Percentiles rank a stretch among this genome's conserved stretches.
Conservation (phyloP, 2,797 vertebrate genomes). For the Anolis apletophallus region DNA sequence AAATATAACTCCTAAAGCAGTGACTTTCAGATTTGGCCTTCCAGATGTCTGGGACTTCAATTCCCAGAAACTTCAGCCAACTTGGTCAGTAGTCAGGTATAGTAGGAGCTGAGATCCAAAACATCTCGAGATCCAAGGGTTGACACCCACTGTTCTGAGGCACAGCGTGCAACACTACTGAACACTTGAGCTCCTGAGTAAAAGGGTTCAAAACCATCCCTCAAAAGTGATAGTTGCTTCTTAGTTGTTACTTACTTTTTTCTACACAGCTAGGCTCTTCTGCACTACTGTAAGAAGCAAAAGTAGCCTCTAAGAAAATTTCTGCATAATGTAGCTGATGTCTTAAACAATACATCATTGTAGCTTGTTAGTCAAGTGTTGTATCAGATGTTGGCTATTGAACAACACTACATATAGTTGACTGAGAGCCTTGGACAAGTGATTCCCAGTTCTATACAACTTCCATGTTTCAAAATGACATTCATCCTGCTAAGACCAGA, state of each 20-base stretch:
- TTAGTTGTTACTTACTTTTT: neutral
- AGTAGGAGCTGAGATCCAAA: no score
- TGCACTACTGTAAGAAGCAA: neutral
- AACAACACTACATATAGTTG: neutral
- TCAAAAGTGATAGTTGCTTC: neutral
- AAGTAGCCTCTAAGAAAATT: neutral
- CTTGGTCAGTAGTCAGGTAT: no score
- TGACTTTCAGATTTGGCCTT: no score
- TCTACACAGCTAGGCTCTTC: neutral
- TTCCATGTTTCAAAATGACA: neutral
- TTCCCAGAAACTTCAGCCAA: no score
- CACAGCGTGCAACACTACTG: neutral
- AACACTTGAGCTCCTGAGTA: neutral
- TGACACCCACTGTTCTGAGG: no score
- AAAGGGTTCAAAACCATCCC: neutral
- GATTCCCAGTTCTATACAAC: neutral
- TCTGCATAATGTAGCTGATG: neutral
- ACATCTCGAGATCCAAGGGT: no score
- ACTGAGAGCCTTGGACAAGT: no score
- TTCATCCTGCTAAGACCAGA: neutral
- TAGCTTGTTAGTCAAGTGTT: neutral
- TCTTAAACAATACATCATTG: neutral
- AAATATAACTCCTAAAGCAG: neutral
- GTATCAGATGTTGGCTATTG: neutral
- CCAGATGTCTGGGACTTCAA: no score